phyloP scores from a whole-genome alignment of 2,113 vertebrate genomes.

The Oreocharis arfaki region DNA sequence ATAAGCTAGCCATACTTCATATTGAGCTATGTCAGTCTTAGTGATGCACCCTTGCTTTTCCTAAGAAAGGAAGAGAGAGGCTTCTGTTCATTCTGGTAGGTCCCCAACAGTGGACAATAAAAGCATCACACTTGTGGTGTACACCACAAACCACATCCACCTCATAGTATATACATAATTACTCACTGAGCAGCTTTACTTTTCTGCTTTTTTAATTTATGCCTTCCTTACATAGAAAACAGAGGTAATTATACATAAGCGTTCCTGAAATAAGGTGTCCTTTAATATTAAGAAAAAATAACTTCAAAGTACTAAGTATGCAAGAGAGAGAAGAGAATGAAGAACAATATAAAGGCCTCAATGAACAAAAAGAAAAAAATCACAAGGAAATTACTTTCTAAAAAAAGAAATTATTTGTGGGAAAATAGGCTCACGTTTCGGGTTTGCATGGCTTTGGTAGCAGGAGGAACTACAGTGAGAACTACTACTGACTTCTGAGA shows the following conservation, averaged over 20 bases:
- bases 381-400: background rate
- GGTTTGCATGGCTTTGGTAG: background rate
- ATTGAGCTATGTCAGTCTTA: background rate
- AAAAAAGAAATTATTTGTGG: background rate
- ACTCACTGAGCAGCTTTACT: background rate
- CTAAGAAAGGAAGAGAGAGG: background rate
- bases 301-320: background rate
- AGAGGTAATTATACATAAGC: background rate
- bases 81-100: background rate
- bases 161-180: background rate
- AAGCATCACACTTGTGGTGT: background rate
- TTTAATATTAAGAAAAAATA: background rate
- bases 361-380: background rate
- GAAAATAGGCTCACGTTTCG: background rate
- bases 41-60: background rate
- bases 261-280: background rate
- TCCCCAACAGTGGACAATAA: background rate
- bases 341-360: background rate
- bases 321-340: background rate
- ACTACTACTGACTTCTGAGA: background rate
- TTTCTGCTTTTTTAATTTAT: background rate
- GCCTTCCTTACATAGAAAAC: background rate
- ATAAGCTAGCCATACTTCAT: background rate
- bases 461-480: background rate
- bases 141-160: background rate